Conservation (phyloP, 2,113 vertebrate species). For the Ceuthmochares aereus region DNA sequence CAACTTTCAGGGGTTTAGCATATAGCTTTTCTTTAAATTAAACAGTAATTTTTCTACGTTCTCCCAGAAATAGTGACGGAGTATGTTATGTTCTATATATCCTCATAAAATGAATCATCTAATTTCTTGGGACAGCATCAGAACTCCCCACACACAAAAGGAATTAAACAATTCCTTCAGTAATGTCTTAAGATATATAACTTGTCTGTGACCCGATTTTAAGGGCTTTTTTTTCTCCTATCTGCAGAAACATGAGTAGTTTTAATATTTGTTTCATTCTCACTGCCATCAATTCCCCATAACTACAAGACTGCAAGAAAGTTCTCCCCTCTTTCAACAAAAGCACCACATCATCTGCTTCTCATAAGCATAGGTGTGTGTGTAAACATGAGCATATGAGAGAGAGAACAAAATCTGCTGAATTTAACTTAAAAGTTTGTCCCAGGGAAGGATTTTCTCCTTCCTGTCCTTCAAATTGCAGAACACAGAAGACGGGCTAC, state of each 20-base stretch:
- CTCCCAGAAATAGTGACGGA: slow-evolving; percentile 16
- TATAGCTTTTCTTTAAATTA: slow-evolving; percentile 4
- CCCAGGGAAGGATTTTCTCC: not conserved
- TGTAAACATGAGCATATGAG: not conserved
- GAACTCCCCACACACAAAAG: not conserved
- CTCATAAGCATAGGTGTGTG: slow-evolving; percentile 71
- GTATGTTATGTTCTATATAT: slow-evolving; percentile 40
- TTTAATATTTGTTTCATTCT: not conserved
- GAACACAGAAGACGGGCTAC: not conserved
- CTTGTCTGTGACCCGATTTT: slow-evolving; percentile 18
- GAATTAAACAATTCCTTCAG: not conserved
- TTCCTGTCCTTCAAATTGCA: not conserved
- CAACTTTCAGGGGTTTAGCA: not conserved
- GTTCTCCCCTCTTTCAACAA: slow-evolving; percentile 41
- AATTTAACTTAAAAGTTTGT: slow-evolving; percentile 53
- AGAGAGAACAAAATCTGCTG: slow-evolving; percentile 55
- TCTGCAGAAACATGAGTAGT: not conserved
- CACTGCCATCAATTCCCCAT: not conserved
- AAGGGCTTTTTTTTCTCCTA: not conserved
- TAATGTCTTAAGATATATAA: not conserved
- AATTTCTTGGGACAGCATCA: slow-evolving; percentile 5
- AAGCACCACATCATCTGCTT: slow-evolving; percentile 75
- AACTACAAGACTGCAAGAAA: not conserved
- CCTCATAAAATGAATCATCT: slow-evolving; percentile 38
- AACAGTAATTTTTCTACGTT: not conserved